A percentile compares a stretch with the other conserved stretches of the same genome.
phyloP scores from a whole-genome alignment of 2,888 invertebrate species.

The Yponomeuta cagnagella region DNA sequence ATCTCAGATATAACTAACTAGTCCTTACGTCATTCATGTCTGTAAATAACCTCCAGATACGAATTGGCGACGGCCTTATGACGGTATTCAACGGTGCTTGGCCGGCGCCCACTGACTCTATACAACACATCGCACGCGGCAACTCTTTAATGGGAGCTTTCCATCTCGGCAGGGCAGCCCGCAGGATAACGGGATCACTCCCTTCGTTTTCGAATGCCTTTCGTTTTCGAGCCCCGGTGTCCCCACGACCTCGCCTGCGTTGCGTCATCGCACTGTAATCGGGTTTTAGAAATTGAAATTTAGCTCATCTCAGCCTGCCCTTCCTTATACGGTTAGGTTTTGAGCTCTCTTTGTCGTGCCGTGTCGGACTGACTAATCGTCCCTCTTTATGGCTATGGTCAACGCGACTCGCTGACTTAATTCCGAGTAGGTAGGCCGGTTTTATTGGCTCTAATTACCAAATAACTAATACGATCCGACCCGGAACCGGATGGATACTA shows the following conservation, averaged over 20 bases:
- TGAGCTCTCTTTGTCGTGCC: constrained; percentile 22
- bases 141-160: constrained; percentile 63
- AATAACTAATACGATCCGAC: neutral
- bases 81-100: too few species aligned
- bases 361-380: neutral
- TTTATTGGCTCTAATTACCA: neutral
- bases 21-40: too few species aligned
- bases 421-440: too few species aligned
- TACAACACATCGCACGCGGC: constrained; percentile 3
- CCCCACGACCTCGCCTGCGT: constrained; percentile 52
- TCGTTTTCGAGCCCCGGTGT: constrained; percentile 56
- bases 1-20: too few species aligned
- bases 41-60: too few species aligned
- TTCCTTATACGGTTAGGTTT: constrained; percentile 61
- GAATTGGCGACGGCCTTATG: too few species aligned
- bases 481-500: neutral
- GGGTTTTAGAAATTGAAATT: constrained; percentile 75
- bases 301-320: constrained; percentile 49
- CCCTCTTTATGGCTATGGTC: neutral
- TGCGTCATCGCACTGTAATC: constrained; percentile 66
- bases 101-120: neutral
- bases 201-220: constrained; percentile 70
- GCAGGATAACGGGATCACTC: constrained; percentile 69
- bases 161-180: constrained; percentile 50
- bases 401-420: neutral